Evolutionary conservation across 1,140 invertebrate genomes (phyloP).

Genomic region (Drosophila kanapiae): DNA sequence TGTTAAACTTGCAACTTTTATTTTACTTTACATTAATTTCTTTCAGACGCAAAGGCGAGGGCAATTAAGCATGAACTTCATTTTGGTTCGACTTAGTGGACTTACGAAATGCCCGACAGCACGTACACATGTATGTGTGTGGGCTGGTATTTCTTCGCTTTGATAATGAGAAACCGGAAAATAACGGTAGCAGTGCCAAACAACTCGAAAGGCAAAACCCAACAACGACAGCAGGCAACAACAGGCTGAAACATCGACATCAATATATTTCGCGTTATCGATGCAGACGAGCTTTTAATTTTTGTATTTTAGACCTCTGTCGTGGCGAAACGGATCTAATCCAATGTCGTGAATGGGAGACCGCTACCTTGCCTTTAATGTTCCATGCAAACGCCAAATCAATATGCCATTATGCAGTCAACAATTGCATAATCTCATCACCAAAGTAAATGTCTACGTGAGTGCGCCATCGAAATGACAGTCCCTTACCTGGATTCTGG

Average conservation of each 20-base stretch:
- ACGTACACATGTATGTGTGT: constrained; percentile 9
- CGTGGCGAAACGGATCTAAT: constrained; percentile 3
- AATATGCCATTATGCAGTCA: constrained; percentile 35
- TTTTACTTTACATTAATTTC: constrained; percentile 72
- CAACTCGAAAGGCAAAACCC: constrained; percentile 20
- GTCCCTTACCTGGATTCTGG: constrained; percentile 73
- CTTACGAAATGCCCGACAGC: constrained; percentile 60
- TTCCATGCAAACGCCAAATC: constrained; percentile 24
- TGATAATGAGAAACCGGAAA: constrained; percentile 68
- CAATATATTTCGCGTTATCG: constrained; percentile 58
- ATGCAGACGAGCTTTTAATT: constrained; percentile 68
- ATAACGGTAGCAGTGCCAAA: constrained; percentile 76
- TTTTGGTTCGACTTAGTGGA: constrained; percentile 57
- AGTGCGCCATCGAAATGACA: neutral
- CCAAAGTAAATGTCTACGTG: neutral
- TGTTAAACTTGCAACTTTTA: constrained; percentile 15
- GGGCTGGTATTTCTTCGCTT: constrained; percentile 16
- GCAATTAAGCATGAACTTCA: constrained; percentile 82
- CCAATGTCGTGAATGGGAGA: neutral
- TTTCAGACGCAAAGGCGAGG: constrained; percentile 37
- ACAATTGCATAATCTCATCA: constrained; percentile 9
- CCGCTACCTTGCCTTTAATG: constrained; percentile 36
- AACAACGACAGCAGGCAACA: constrained; percentile 14
- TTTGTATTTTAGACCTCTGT: constrained; percentile 34
- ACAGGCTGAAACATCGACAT: constrained; percentile 36